Evolutionary conservation across 2,888 invertebrate genomes (phyloP).

Genomic region (Sinotaia quadrata): DNA sequence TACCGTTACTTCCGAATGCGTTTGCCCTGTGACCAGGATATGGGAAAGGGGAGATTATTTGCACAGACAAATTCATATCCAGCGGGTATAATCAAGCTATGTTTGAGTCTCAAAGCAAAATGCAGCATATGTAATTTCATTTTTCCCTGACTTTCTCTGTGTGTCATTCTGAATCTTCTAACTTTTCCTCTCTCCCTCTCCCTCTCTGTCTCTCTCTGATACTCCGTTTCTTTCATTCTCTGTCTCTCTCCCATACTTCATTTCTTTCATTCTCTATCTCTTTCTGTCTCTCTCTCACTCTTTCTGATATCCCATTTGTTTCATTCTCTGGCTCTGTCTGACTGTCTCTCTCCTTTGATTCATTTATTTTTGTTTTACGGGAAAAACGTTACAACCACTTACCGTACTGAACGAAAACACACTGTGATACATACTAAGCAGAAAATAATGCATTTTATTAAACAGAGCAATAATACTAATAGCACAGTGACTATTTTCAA

Average conservation of each 20-base stretch:
- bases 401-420: too few species aligned
- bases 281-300: constrained; percentile 1
- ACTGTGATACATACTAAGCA: too few species aligned
- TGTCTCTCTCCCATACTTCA: not conserved
- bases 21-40: too few species aligned
- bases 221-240: not conserved
- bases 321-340: constrained; percentile 3
- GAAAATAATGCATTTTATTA: too few species aligned
- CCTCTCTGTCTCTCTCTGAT: not conserved
- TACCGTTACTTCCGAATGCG: too few species aligned
- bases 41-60: too few species aligned
- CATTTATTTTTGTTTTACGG: not conserved
- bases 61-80: too few species aligned
- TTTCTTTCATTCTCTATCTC: not conserved
- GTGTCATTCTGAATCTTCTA: not conserved
- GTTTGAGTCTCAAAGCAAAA: too few species aligned
- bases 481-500: too few species aligned
- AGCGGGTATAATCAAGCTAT: too few species aligned
- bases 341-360: constrained; percentile 1
- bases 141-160: constrained; percentile 11
- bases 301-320: not conserved
- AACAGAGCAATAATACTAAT: too few species aligned
- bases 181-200: not conserved
- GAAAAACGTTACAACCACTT: not conserved
- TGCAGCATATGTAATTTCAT: too few species aligned